These are phyloP conservation scores for Pollenia amentaria DNA, from an alignment of 2,888 invertebrate genomes.

Conservation along the genomic window DNA sequence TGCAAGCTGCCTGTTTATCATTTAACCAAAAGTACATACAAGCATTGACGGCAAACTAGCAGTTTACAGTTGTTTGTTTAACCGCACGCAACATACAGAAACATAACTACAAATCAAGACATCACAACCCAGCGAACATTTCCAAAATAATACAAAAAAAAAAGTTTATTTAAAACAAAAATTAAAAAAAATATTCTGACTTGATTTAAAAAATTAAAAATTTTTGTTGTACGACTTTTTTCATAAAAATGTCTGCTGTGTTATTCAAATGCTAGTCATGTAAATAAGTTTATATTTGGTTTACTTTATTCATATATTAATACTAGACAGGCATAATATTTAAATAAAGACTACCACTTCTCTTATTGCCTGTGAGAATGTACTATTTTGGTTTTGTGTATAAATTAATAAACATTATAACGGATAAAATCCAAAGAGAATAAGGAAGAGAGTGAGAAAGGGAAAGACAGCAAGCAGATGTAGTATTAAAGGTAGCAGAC, in stretches of 20 bases:
- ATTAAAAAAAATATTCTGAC: no score
- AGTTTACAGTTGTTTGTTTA: conserved; percentile 42
- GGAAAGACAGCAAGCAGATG: no score
- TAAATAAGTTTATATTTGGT: conserved; percentile 25
- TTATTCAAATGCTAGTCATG: not conserved
- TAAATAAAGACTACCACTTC: not conserved
- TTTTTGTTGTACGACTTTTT: not conserved
- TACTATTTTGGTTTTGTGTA: not conserved
- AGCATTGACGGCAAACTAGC: conserved; percentile 37
- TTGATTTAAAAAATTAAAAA: no score
- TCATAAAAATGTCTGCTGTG: conserved; percentile 1
- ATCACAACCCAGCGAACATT: not conserved
- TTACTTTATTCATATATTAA: conserved; percentile 14
- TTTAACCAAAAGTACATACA: conserved; percentile 9
- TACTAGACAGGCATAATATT: conserved; percentile 6
- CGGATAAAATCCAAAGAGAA: no score
- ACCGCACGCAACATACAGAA: conserved; percentile 5
- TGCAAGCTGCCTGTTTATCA: conserved; percentile 1
- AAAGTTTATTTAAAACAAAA: no score
- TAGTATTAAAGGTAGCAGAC: no score
- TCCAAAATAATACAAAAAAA: not conserved
- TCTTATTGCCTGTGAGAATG: not conserved
- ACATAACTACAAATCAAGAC: not conserved
- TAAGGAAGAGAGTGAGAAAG: no score
- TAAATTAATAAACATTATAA: not conserved